Evolutionary conservation across 2,797 vertebrate species (phyloP), one percentile per base, ranked within the genome.

Genomic region (Platyrinchus mystaceus): DNA sequence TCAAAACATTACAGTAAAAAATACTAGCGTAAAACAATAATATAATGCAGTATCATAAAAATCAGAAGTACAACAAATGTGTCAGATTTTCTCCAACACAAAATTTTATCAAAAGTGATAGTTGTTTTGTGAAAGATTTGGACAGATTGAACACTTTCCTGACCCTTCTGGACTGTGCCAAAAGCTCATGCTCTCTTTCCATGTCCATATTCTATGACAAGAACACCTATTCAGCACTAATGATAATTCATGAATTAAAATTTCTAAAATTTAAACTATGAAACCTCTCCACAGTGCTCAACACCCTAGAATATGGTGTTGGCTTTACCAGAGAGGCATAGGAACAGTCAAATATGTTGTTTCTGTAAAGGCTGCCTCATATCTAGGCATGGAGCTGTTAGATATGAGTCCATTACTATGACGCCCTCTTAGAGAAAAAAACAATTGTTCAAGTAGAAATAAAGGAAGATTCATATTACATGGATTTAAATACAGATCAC

Each of bases 11-110:
- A 47, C 27, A 24, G 17, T 37, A 55, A 41, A 69, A 62, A 94
- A 53, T 52, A 73, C n/a, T 88, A 63, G 90, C 30, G 14, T 58
- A 84, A 89, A 78, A 32, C 28, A 83, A 53, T 46, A 91, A 74
- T 36, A 69, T 18, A 80, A 62, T 19, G 14, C 30, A 52, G 12
- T 52, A 91, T 39, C 62, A 47, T 67, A 77, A 34, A 63, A 66
- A 62, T 49, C 5, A 32, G 14, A 39, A 36, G 10, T 59, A 64
- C 56, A 52, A 90, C 26, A 77, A 59, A 80, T 60, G 18, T 24
- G 19, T 7, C 49, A 70, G 18, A 24, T 77, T 87, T 85, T 60
- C 24, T 62, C 13, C 47, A 63, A 44, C 32, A 28, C 11, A 75
- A 80, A 80, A 32, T 44, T 2, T 36, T 77, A 49, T 60, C 27